A percentile compares a stretch with the other conserved stretches of the same genome.
Conservation (phyloP, 2,113 vertebrate genomes). For the Pterocles burchelli region DNA sequence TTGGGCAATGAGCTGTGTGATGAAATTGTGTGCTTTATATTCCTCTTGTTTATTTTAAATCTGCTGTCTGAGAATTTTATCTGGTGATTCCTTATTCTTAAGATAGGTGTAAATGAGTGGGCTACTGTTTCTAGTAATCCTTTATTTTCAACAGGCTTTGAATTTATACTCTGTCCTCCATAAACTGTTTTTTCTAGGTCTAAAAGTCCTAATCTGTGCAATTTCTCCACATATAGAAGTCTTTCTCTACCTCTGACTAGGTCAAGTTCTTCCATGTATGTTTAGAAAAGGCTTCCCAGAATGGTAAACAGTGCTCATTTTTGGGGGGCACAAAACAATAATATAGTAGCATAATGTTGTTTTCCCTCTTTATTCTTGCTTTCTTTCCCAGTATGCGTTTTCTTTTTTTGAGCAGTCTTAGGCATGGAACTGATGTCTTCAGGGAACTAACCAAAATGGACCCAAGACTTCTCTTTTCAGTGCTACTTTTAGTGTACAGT, state of each 20-base stretch:
- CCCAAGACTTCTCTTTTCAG: not conserved
- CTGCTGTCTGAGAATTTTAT: not conserved
- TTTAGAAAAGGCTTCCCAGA: not conserved
- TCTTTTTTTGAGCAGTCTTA: not conserved
- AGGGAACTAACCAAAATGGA: not conserved
- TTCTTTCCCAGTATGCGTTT: not conserved
- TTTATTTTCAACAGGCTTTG: not conserved
- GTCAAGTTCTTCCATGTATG: not conserved
- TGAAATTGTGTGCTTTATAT: not conserved
- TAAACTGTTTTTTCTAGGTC: not conserved
- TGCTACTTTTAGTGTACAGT: not conserved
- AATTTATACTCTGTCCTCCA: not conserved
- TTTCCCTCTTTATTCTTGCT: not conserved
- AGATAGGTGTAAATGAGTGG: not conserved
- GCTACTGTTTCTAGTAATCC: not conserved
- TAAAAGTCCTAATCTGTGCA: not conserved
- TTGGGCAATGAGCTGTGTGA: not conserved
- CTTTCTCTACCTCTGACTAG: not conserved
- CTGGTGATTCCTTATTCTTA: not conserved
- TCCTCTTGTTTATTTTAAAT: not conserved
- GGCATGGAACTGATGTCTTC: not conserved
- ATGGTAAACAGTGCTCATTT: not conserved
- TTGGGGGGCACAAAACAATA: not conserved
- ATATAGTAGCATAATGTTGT: not conserved
- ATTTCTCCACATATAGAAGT: not conserved